These are phyloP conservation scores for Panthera uncia DNA, from an alignment of 2,113 vertebrate genomes.

Conservation along the genomic window DNA sequence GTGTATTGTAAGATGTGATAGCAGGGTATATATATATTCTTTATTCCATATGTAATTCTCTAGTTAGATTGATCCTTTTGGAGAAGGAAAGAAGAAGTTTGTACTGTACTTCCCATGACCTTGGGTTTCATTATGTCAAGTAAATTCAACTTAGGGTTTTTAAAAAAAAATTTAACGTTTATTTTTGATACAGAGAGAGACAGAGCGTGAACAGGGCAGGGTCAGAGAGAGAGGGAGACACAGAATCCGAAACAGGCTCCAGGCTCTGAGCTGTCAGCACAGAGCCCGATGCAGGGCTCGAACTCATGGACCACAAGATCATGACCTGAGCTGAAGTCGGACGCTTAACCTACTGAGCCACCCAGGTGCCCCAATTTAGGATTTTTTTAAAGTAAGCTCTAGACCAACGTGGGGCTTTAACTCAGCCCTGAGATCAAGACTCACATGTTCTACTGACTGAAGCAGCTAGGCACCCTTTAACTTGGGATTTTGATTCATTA, in stretches of 20 bases:
- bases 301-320: no score
- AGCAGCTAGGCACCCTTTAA: background rate
- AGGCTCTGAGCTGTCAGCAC: no score
- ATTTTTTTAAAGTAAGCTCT: background rate
- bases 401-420: background rate
- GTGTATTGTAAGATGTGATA: background rate
- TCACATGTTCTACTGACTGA: background rate
- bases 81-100: background rate
- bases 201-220: no score
- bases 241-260: no score
- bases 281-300: no score
- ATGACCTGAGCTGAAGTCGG: no score
- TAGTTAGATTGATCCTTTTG: slow-evolving; percentile 14
- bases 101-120: background rate
- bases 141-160: slow-evolving; percentile 2
- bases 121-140: background rate
- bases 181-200: no score
- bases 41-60: background rate
- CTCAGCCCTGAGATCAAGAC: background rate
- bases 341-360: no score
- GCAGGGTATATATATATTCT: background rate
- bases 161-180: no score
- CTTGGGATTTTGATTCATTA: slow-evolving; percentile 18
- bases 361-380: background rate
- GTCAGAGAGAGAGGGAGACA: no score